Evolutionary conservation across 2,113 vertebrate genomes (phyloP).

Genomic region (Perognathus longimembris): DNA sequence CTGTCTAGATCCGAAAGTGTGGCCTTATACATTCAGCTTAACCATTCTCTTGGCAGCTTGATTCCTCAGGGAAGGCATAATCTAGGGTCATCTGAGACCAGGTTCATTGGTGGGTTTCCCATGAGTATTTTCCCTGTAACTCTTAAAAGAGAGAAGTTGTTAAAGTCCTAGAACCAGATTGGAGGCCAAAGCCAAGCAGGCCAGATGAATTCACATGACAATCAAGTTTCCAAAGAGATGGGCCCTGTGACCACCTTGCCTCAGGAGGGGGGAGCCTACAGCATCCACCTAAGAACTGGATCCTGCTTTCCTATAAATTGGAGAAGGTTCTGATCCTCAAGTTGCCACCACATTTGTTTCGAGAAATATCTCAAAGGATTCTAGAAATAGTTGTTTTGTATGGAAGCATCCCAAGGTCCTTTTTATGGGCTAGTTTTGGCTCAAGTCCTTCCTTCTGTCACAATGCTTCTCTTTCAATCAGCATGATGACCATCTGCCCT

Average conservation of each 20-base stretch:
- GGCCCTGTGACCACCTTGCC: neutral
- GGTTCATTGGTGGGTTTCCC: neutral
- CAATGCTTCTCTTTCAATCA: neutral
- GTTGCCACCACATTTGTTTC: neutral
- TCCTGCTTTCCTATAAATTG: neutral
- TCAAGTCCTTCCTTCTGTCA: neutral
- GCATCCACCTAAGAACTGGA: neutral
- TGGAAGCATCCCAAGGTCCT: neutral
- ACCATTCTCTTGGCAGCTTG: neutral
- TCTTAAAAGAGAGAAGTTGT: neutral
- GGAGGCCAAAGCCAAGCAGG: neutral
- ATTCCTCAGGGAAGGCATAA: neutral
- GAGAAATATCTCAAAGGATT: slow-evolving; percentile 9
- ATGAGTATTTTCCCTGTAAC: neutral
- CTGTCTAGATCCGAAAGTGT: neutral
- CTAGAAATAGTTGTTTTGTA: slow-evolving; percentile 20
- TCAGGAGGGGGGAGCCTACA: neutral
- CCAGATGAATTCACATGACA: neutral
- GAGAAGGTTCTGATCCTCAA: neutral
- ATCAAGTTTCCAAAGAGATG: neutral
- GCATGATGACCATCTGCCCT: slow-evolving; percentile 38
- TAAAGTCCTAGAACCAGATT: neutral
- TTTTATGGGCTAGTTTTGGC: neutral
- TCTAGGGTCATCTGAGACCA: neutral
- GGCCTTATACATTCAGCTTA: too few relatives aligned